Base-by-base conservation (phyloP, 2,113 vertebrate species). In the Mustela nigripes region DNA sequence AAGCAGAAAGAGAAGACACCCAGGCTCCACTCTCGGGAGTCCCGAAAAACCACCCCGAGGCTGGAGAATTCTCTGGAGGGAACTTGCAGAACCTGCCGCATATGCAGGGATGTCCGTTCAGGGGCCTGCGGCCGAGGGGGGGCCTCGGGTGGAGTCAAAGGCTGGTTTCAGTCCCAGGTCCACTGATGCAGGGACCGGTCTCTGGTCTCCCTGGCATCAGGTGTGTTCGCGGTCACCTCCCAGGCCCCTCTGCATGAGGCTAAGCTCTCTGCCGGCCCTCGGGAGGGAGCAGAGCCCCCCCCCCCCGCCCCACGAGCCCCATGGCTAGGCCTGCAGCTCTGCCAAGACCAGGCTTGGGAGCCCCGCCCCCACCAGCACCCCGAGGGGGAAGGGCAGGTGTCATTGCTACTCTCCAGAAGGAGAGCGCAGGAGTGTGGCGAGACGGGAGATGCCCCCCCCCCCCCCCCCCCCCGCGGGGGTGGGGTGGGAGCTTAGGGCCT, bases 391-490 rank as follows among this genome's bases (percentile, higher is more conserved):
- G 69, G 31, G 4, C 1, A 36, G 86, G 26, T 3, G 16, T 33
- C 18, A 0, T 11, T 1, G 11, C 31, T 24, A 11, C 78, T 33
- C 76, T 5, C 1, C 7, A 31, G 60, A 7, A 28, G n/a, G 82
- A 24, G n/a, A 26, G 48, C 76, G 2, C 0, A 1, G 3, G 31
- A 3, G 1, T 1, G 1, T 11, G 12, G 58, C 15, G 22, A 60
- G 42, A 7, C 9, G 15, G 28, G 31, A 33, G 31, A 7, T 0
- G 65, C 36, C 36, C 36, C 36, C 36, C 36, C 36, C 36, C 36
- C 36, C 36, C 36, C 36, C 60, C 69, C 21, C 21, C 33, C 1
- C 0, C 7, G 5, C 7, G 33, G 28, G 45, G 10, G 5, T 10
- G 33, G 28, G 45, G 31, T 3, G 8, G 33, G 50, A 63, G 80